These are phyloP conservation scores for Natrix natrix DNA, from an alignment of 2,797 vertebrate genomes.

Conservation along the genomic window DNA sequence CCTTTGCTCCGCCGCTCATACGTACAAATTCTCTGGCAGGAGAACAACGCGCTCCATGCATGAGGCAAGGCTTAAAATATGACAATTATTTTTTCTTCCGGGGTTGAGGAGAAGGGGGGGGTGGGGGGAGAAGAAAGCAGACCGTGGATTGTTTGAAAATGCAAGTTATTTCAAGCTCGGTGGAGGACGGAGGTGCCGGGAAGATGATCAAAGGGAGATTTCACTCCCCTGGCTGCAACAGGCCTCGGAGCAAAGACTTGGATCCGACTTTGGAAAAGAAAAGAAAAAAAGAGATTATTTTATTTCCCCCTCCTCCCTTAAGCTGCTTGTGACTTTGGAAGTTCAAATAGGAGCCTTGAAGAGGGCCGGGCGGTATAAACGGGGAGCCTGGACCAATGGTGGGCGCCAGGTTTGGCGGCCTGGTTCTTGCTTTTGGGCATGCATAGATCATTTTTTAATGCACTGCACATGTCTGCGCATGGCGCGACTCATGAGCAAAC, in stretches of 20 bases:
- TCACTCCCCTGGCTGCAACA: neutral
- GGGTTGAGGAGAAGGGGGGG: rapidly evolving
- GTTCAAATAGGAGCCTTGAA: neutral
- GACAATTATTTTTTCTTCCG: neutral
- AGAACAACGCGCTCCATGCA: neutral
- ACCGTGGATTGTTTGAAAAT: neutral
- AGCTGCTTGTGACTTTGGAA: neutral
- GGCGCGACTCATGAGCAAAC: too few species aligned
- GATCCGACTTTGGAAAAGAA: neutral
- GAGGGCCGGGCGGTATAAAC: neutral
- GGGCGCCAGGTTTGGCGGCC: too few species aligned
- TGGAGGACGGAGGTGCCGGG: neutral
- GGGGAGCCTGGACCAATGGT: too few species aligned
- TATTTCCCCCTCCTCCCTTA: too few species aligned
- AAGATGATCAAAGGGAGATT: neutral
- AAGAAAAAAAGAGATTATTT: neutral
- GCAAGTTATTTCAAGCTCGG: neutral
- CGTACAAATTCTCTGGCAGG: neutral
- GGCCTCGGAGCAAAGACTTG: neutral
- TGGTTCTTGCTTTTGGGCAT: too few species aligned
- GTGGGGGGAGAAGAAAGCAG: neutral
- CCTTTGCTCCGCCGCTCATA: neutral
- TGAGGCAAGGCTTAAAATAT: neutral
- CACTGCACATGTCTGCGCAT: too few species aligned
- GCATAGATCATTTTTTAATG: too few species aligned